Percentiles rank a stretch among this genome's conserved stretches.
phyloP scores from a whole-genome alignment of 2,113 vertebrate species.

The Capreolus pygargus region DNA sequence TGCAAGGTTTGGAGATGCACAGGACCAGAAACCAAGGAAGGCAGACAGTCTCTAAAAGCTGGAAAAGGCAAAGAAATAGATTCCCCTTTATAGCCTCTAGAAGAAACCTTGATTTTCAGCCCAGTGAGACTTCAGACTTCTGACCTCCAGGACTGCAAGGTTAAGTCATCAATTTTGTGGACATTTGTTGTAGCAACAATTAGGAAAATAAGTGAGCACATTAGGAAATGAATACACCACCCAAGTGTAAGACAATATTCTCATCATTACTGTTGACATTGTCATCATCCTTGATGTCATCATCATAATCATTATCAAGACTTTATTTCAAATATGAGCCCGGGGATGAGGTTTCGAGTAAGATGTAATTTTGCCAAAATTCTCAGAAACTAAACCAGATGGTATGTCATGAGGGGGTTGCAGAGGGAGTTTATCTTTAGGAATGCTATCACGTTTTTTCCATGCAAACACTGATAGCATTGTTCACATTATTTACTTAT shows the following conservation, averaged over 20 bases:
- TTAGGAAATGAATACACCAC: not conserved
- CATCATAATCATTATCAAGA: not conserved
- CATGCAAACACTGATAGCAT: not conserved
- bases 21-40: not conserved
- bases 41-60: not conserved
- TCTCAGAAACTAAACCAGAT: conserved; percentile 29
- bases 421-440: not conserved
- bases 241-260: not conserved
- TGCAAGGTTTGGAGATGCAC: not conserved
- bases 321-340: not conserved
- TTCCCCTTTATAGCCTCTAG: not conserved
- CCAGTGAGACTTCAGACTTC: not conserved
- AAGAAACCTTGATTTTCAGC: not conserved
- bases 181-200: not conserved
- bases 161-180: not conserved
- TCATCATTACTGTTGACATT: not conserved
- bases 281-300: not conserved
- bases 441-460: not conserved
- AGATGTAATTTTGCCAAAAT: not conserved
- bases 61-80: not conserved
- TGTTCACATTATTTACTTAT: conserved; percentile 24
- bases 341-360: not conserved
- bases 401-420: not conserved
- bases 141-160: not conserved
- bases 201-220: not conserved